These are phyloP conservation scores for Hydractinia symbiolongicarpus DNA, from an alignment of 30 jellyfish, hydroid and myxozoan species.

Conservation along the genomic window DNA sequence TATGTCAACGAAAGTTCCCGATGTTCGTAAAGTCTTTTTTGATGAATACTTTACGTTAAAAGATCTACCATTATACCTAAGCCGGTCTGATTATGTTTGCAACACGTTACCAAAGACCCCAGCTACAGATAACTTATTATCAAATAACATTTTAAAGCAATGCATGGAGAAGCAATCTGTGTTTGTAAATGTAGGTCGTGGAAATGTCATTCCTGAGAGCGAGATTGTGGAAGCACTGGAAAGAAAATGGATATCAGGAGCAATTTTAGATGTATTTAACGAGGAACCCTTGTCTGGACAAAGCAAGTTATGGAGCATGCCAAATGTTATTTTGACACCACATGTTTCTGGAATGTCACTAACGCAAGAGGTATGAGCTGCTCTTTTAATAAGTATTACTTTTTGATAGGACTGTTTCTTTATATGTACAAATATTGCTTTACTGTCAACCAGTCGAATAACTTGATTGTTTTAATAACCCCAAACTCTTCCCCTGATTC, in stretches of 20 bases:
- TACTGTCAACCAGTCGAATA: too few species aligned
- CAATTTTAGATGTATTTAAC: slow-evolving; percentile 76
- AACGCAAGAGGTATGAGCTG: slow-evolving; percentile 18
- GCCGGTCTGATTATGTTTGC: slow-evolving; percentile 65
- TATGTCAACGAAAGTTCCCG: slow-evolving; percentile 31
- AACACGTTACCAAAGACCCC: slow-evolving; percentile 68
- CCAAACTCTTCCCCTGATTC: not conserved
- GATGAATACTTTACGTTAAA: slow-evolving; percentile 38
- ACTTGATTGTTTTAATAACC: too few species aligned
- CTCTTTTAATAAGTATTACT: not conserved
- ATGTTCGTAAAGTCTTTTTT: not conserved
- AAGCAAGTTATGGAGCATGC: slow-evolving; percentile 53
- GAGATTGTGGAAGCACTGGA: slow-evolving; percentile 57
- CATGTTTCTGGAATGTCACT: slow-evolving; percentile 58
- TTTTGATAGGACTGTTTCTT: too few species aligned
- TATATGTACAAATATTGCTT: too few species aligned
- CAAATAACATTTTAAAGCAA: slow-evolving; percentile 48
- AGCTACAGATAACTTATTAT: slow-evolving; percentile 39
- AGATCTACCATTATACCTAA: slow-evolving; percentile 40
- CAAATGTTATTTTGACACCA: slow-evolving; percentile 59
- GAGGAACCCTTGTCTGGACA: slow-evolving; percentile 67
- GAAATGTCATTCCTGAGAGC: slow-evolving; percentile 50
- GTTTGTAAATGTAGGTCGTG: slow-evolving; percentile 75
- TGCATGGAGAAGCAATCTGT: slow-evolving; percentile 70
- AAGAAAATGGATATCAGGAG: slow-evolving; percentile 55